These are phyloP conservation scores for Paracentrotus lividus DNA, from an alignment of 53 echinoderm and acorn worm species.

Conservation along the genomic window DNA sequence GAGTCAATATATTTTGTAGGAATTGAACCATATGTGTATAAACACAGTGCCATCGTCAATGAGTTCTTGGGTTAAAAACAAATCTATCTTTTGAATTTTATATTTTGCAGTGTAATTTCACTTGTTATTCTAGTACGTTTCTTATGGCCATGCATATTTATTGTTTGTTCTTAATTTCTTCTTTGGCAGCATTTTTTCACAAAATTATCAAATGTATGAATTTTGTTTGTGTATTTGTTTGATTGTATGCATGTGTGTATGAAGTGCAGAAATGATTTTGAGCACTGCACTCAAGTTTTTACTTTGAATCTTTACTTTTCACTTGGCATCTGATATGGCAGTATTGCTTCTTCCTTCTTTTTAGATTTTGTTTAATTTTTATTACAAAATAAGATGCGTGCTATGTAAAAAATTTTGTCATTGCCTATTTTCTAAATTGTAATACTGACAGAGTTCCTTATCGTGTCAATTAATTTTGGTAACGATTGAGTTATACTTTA, in stretches of 20 bases:
- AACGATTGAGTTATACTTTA: not conserved
- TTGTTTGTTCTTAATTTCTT: slow-evolving; percentile 34
- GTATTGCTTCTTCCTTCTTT: not conserved
- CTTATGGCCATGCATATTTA: not conserved
- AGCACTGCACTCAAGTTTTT: slow-evolving; percentile 34
- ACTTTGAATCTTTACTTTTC: not conserved
- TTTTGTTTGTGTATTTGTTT: slow-evolving; percentile 20
- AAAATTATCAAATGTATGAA: not conserved
- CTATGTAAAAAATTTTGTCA: too few species aligned
- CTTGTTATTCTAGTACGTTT: not conserved
- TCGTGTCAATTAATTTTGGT: too few species aligned
- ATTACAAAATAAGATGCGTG: not conserved
- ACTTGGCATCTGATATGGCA: not conserved
- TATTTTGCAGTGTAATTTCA: slow-evolving; percentile 52
- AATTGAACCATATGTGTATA: not conserved
- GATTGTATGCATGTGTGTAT: slow-evolving; percentile 43
- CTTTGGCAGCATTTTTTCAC: slow-evolving; percentile 21
- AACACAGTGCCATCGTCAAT: slow-evolving; percentile 5
- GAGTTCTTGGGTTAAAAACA: not conserved
- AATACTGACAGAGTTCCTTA: not conserved
- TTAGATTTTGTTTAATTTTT: slow-evolving; percentile 17
- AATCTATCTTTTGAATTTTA: not conserved
- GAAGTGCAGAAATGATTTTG: slow-evolving; percentile 15
- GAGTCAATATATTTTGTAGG: not conserved
- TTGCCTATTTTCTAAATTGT: not conserved